phyloP scores from a whole-genome alignment of 2,797 vertebrate genomes.

The Smutsia temminckii region DNA sequence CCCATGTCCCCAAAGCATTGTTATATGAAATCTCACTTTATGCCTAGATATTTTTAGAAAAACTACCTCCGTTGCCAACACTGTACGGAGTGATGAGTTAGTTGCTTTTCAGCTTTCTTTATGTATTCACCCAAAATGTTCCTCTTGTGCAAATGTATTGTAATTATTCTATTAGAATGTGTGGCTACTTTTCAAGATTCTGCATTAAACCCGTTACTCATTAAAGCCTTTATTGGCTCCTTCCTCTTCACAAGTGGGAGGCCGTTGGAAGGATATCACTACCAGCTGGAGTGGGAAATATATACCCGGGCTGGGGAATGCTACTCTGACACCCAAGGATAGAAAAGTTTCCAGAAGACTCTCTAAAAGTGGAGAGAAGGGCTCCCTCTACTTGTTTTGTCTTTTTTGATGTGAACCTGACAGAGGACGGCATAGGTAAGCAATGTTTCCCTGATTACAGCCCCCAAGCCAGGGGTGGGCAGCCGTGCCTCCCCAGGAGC shows the following conservation, averaged over 20 bases:
- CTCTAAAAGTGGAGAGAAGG: neutral
- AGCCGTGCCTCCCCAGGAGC: neutral
- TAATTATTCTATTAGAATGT: constrained; percentile 59
- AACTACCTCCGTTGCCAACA: constrained; percentile 12
- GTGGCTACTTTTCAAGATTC: constrained; percentile 54
- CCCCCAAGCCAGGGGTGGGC: neutral
- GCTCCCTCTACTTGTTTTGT: neutral
- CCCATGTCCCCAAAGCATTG: neutral
- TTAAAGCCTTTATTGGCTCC: constrained; percentile 51
- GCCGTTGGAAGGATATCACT: constrained; percentile 23
- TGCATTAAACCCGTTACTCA: constrained; percentile 64
- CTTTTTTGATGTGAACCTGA: neutral
- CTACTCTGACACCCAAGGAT: neutral
- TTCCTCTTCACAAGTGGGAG: constrained; percentile 29
- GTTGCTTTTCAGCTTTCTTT: constrained; percentile 45
- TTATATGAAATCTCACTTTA: constrained; percentile 24
- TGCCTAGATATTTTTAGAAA: constrained; percentile 22
- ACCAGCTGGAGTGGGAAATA: constrained; percentile 15
- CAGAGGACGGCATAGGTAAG: neutral
- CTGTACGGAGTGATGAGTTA: neutral
- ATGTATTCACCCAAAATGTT: neutral
- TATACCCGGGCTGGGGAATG: neutral
- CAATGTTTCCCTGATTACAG: neutral
- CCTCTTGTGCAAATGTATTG: constrained; percentile 39
- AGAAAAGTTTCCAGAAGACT: constrained; percentile 31